Evolutionary conservation across 2,113 vertebrate species (phyloP).

Genomic region (Seriola quinqueradiata): DNA sequence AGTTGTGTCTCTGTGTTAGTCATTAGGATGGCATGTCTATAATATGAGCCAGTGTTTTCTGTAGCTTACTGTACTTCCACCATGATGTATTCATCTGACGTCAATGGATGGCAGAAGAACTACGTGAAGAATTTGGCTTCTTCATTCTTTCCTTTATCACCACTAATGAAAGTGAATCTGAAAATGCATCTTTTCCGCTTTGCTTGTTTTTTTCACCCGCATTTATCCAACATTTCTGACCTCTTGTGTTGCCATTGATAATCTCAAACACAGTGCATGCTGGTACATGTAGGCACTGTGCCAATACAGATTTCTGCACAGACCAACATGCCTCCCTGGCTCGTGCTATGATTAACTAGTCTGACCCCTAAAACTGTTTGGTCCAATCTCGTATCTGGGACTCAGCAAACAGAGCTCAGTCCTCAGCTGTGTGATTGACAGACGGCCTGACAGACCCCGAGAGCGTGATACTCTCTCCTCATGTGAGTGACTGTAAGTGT

Average conservation of each 20-base stretch:
- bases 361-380: too few species aligned
- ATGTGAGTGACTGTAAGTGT: slow-evolving; percentile 50
- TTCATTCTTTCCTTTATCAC: too few species aligned
- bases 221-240: too few species aligned
- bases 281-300: slow-evolving; percentile 18
- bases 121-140: background rate
- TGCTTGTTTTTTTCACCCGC: too few species aligned
- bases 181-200: too few species aligned
- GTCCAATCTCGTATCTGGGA: too few species aligned
- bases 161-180: too few species aligned
- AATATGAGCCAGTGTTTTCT: background rate
- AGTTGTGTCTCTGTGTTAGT: background rate
- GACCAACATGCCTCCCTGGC: background rate
- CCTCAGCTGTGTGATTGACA: slow-evolving; percentile 12
- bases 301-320: background rate
- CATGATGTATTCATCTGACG: background rate
- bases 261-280: slow-evolving; percentile 42
- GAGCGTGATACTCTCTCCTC: background rate
- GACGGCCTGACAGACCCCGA: slow-evolving; percentile 7
- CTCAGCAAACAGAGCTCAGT: too few species aligned
- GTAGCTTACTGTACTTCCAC: background rate
- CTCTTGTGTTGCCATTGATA: slow-evolving; percentile 6
- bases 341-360: background rate
- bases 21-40: background rate
- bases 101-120: background rate